A percentile compares a stretch with the other conserved stretches of the same genome.
These are phyloP conservation scores for Cephus cinctus DNA, from an alignment of 1,140 invertebrate species.

Conservation along the genomic window DNA sequence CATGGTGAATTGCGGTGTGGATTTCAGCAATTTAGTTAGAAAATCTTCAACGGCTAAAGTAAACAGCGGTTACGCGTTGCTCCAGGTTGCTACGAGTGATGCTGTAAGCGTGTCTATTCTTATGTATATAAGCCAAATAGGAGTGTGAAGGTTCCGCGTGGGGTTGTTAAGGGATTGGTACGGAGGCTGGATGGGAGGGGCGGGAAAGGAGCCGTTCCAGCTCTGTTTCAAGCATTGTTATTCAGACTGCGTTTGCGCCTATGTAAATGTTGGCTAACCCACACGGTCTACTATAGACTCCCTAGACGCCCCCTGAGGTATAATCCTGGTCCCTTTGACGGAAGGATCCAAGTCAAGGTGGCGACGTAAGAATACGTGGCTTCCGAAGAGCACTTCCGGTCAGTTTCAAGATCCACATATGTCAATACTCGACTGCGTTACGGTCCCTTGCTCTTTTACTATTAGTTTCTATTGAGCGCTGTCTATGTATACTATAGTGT, in stretches of 20 bases:
- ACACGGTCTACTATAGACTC: conserved; percentile 17
- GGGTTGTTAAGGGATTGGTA: conserved; percentile 4
- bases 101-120: too few relatives aligned
- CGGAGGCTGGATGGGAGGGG: neutral
- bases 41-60: neutral
- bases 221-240: conserved; percentile 40
- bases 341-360: neutral
- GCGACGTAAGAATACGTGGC: too few relatives aligned
- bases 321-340: neutral
- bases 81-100: too few relatives aligned
- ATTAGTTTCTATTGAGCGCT: neutral
- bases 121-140: too few relatives aligned
- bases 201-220: conserved; percentile 18
- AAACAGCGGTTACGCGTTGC: too few relatives aligned
- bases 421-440: neutral
- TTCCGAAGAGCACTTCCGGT: too few relatives aligned
- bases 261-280: conserved; percentile 44
- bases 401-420: neutral
- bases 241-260: conserved; percentile 35
- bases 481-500: neutral
- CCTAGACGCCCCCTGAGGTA: conserved; percentile 1
- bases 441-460: neutral
- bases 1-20: neutral
- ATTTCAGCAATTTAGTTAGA: neutral
- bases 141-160: conserved; percentile 7